Conservation (phyloP, 2,113 vertebrate genomes). For the Phocoena sinus region DNA sequence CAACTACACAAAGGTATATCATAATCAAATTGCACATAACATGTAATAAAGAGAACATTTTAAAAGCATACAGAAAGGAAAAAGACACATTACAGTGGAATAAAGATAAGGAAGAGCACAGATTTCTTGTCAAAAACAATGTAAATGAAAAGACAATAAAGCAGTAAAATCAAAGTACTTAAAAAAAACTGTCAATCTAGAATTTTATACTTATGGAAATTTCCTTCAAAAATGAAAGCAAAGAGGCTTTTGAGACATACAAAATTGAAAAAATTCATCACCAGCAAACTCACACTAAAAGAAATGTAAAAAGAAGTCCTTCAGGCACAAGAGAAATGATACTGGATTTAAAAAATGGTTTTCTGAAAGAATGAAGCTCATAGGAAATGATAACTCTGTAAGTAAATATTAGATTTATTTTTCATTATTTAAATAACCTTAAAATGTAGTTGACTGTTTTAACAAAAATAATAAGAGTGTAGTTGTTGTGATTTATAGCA, state of each 20-base stretch:
- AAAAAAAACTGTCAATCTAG: not conserved
- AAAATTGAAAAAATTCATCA: not conserved
- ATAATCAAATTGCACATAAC: not conserved
- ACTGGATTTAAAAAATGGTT: not conserved
- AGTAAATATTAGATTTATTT: not conserved
- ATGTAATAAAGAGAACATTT: not conserved
- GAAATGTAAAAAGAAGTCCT: not conserved
- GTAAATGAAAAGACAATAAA: not conserved
- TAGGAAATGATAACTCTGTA: not conserved
- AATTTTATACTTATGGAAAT: not conserved
- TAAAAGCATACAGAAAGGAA: not conserved
- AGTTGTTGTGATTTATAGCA: not conserved
- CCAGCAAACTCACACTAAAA: not conserved
- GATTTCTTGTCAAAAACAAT: not conserved
- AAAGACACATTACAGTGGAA: not conserved
- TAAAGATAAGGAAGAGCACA: not conserved
- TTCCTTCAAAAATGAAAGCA: not conserved
- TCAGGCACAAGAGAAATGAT: not conserved
- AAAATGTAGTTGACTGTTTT: not conserved
- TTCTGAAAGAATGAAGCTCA: not conserved
- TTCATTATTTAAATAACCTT: not conserved
- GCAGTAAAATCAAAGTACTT: not conserved
- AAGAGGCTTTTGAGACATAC: not conserved
- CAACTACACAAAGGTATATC: not conserved
- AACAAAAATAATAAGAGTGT: not conserved